Conservation (phyloP, 2,888 invertebrate genomes). For the Phyto melanocephala region DNA sequence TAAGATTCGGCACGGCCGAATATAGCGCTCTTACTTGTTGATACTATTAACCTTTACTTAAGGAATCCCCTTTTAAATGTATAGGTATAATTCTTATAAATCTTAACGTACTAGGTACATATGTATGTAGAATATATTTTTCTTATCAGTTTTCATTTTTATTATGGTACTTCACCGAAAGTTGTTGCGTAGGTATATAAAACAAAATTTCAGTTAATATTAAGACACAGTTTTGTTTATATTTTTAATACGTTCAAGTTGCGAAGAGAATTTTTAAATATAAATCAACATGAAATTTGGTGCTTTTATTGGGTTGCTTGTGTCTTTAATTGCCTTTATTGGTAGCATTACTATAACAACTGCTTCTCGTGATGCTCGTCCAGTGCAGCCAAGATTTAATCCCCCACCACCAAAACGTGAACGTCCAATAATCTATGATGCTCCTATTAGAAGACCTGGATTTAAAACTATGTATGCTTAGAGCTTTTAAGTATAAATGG, state of each 20-base stretch:
- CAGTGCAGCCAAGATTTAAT: conserved; percentile 32
- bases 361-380: conserved; percentile 36
- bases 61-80: background rate
- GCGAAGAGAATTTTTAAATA: background rate
- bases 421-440: conserved; percentile 53
- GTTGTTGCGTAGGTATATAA: conserved; percentile 22
- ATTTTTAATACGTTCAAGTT: background rate
- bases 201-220: background rate
- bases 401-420: conserved; percentile 37
- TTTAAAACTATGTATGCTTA: conserved; percentile 52
- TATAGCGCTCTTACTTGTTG: no score
- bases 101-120: no score
- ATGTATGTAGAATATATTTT: background rate
- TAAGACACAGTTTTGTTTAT: conserved; percentile 31
- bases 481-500: no score
- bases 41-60: background rate
- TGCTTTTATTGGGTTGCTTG: conserved; percentile 5
- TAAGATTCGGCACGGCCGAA: no score
- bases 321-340: conserved; percentile 32
- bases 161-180: conserved; percentile 33
- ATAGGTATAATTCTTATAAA: no score
- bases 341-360: conserved; percentile 5
- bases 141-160: conserved; percentile 15
- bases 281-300: conserved; percentile 38
- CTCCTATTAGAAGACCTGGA: conserved; percentile 52